Base-by-base conservation (phyloP, 2,888 invertebrate species). In the Nomada fabriciana region DNA sequence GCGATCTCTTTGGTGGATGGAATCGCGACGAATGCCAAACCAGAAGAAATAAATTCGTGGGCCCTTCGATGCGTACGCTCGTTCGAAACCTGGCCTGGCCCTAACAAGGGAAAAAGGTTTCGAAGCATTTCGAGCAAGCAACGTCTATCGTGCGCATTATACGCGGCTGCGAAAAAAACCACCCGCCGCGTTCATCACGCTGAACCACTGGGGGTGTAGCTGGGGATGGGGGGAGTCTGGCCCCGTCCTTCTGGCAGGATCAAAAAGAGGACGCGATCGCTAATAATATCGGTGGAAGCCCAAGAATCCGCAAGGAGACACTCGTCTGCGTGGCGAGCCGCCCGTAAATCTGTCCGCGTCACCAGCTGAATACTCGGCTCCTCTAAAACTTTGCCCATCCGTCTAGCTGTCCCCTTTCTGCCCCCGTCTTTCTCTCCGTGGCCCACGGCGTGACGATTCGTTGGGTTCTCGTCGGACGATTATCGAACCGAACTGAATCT, bases 231-330 rank as follows among this genome's bases (percentile, higher is more conserved):
- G 69, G 86, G 64, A 4, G 20, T 13, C 25, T 1, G 29, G 53
- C 50, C 50, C 77, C 67, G 63, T 72, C 86, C 77, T 80, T 76
- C 85, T 84, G 82, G 61, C 82, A 90, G 89, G 90, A 92, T 92
- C 91, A 92, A 93, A 92, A 93, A 92, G 91, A 91, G 89, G 89
- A 90, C 88, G 89, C 91, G 92, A 91, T 92, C 91, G 92, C 92
- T 93, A 93, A 93, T 93, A 93, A 93, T 93, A 93, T 92, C 92
- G 90, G 90, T 89, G 92, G 91, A 91, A 92, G 92, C 90, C 89
- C 85, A 91, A 89, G 93, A 92, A 93, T 92, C 89, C 91, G 91
- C 91, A 89, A 91, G 91, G 91, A 91, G 91, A 87, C 89, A 90
- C 89, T 90, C 91, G 91, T 92, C 92, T 90, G 90, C 92, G 91